A percentile compares a stretch with the other conserved stretches of the same genome.
Conservation (phyloP, 2,797 vertebrate species). For the Catamblyrhynchus diadema region DNA sequence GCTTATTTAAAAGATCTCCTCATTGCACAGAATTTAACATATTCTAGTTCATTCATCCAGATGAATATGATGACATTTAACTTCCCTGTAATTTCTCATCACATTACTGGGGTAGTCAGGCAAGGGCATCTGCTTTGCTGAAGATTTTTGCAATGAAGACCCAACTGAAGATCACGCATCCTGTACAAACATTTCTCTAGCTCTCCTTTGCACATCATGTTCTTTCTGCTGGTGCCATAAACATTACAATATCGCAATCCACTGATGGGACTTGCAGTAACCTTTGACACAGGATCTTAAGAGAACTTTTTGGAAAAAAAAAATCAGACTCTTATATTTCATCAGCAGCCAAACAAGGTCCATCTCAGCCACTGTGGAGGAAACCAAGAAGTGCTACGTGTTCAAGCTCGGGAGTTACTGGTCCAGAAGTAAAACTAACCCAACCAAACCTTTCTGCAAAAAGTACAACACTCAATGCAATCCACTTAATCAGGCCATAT, state of each 20-base stretch:
- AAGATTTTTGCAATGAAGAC: background rate
- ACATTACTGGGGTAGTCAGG: background rate
- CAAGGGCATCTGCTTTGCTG: background rate
- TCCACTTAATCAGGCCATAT: background rate
- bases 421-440: background rate
- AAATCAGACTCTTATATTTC: background rate
- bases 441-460: background rate
- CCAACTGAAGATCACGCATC: background rate
- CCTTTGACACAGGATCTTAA: background rate
- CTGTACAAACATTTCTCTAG: background rate
- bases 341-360: background rate
- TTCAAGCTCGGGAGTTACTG: background rate
- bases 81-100: background rate
- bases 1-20: conserved; percentile 1
- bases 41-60: background rate
- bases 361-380: background rate
- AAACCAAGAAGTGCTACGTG: background rate
- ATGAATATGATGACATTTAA: background rate
- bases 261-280: background rate
- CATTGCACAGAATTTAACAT: background rate
- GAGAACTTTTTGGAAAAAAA: background rate
- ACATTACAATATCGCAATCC: background rate
- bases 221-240: background rate
- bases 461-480: background rate
- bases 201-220: background rate